phyloP scores from a whole-genome alignment of 2,797 vertebrate species.

The Chlorospingus flavigularis region DNA sequence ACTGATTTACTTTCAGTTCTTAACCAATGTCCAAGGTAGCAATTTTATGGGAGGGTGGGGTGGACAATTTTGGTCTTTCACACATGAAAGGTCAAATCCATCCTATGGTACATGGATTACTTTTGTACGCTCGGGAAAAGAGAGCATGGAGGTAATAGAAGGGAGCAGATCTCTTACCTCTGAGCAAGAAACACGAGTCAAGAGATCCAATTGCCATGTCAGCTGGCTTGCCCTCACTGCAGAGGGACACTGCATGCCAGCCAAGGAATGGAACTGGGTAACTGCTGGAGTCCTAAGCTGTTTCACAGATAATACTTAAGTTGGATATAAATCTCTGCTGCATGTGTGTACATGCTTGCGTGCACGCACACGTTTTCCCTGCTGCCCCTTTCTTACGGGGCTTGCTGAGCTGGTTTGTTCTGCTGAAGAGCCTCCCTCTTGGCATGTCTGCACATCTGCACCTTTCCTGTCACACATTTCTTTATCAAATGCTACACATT shows the following conservation, averaged over 20 bases:
- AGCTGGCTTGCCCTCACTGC: not conserved
- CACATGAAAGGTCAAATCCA: not conserved
- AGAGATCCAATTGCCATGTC: not conserved
- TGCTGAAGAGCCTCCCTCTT: not conserved
- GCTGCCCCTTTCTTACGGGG: not conserved
- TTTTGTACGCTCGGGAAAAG: not conserved
- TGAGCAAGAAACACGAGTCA: not conserved
- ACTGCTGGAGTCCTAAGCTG: not conserved
- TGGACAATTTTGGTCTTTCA: not conserved
- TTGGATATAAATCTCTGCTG: not conserved
- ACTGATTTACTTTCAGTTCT: not conserved
- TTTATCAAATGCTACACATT: not conserved
- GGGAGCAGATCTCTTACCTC: not conserved
- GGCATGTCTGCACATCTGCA: slow-evolving; percentile 3
- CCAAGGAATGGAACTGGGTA: not conserved
- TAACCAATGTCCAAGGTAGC: not conserved
- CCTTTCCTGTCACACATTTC: not conserved
- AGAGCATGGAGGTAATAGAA: not conserved
- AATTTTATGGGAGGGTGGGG: not conserved
- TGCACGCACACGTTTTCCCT: not conserved
- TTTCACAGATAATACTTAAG: not conserved
- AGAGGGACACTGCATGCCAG: not conserved
- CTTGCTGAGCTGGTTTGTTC: not conserved
- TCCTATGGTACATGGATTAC: rapidly evolving
- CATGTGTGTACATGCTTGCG: not conserved